Evolutionary conservation across 2,797 vertebrate genomes (phyloP), one percentile per base, ranked within the genome.

Genomic region (Telmatherina bonti): DNA sequence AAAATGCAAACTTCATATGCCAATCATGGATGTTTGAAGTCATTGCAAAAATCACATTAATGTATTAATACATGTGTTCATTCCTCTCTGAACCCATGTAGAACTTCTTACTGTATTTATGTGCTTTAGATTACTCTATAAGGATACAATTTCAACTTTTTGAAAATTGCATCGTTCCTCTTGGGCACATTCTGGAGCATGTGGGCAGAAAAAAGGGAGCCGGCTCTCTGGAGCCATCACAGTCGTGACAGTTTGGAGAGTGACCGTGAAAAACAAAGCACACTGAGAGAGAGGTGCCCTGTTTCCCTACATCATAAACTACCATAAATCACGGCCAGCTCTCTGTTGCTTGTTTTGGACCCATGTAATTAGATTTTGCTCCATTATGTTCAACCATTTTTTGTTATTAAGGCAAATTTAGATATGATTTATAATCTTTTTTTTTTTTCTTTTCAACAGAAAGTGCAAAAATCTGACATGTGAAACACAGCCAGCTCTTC

Each of bases 161-260:
- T 72, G 62, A 61, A 80, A 81, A 79, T 74, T 76, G 66, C 75
- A 82, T 62, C 72, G 58, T 33, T 61, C 80, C 79, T 82, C 72
- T 69, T 20, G 38, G 69, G 62, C 26, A 63, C 62, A 49, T 75
- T 62, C 36, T 61, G 22, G 15, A 47, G 73, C 72, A 75, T 85
- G 85, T 82, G 76, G 58, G 60, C 62, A 80, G 77, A 82, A 76
- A 79, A 79, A 67, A 79, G 74, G 76, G n/a, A 29, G 59, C 72
- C 49, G 72, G 65, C 65, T 80, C 72, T 76, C 77, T 72, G 33
- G n/a, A 83, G 55, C 52, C 61, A 59, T 78, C 70, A 72, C 58
- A 83, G 55, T 13, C 1, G 49, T 82, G 79, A 84, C 75, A 82
- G 81, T 57, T 13, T 72, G 45, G 41, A 16, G 61, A 81, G 47